Evolutionary conservation across 2,113 vertebrate genomes (phyloP).

Genomic region (Rhea pennata): DNA sequence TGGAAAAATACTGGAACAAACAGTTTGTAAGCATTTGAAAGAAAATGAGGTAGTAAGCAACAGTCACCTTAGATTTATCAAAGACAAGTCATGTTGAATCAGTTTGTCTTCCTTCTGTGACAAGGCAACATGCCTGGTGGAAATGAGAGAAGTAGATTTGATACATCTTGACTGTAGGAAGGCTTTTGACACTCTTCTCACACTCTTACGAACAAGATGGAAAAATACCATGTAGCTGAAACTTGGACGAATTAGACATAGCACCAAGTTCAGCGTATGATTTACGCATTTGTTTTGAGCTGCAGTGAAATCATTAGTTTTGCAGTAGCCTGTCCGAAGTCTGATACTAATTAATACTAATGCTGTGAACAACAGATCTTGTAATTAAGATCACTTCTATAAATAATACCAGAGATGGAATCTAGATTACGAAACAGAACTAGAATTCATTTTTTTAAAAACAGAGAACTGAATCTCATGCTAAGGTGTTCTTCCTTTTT

Average conservation of each 20-base stretch:
- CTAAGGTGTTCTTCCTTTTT: not conserved
- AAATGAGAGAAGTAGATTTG: not conserved
- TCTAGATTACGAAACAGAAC: not conserved
- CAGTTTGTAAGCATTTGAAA: not conserved
- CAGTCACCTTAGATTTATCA: not conserved
- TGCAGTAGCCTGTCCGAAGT: not conserved
- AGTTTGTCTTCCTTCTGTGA: not conserved
- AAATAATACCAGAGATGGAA: not conserved
- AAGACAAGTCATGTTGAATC: not conserved
- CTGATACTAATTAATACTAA: not conserved
- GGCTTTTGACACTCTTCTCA: not conserved
- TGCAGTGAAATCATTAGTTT: not conserved
- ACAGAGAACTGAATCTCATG: not conserved
- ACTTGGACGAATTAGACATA: not conserved
- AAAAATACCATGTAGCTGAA: not conserved
- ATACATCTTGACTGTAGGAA: not conserved
- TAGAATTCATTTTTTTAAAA: not conserved
- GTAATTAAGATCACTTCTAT: not conserved
- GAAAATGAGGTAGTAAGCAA: not conserved
- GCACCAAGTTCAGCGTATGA: not conserved
- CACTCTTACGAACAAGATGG: not conserved
- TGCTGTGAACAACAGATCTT: not conserved
- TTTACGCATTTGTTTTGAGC: not conserved
- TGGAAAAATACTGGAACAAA: constrained; percentile 10
- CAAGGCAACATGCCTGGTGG: constrained; percentile 10